Evolutionary conservation across 2,113 vertebrate species (phyloP).

Genomic region (Macaca mulatta): DNA sequence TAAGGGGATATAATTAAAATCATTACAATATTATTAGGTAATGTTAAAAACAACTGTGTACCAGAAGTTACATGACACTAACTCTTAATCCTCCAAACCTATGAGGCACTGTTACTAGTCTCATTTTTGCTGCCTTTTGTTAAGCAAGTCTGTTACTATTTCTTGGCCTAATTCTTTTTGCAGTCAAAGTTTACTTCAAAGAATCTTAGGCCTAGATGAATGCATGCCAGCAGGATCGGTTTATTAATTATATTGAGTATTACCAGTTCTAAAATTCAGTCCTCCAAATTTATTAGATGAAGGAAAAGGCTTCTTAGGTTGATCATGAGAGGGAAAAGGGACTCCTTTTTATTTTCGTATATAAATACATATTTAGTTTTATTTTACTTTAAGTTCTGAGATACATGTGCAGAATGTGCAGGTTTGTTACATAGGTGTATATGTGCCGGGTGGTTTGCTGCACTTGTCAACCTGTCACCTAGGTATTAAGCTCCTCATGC

Average conservation of each 20-base stretch:
- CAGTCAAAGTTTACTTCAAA: not conserved
- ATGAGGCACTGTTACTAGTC: not conserved
- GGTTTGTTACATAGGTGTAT: no score
- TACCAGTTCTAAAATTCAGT: conserved; percentile 8
- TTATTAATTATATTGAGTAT: conserved; percentile 31
- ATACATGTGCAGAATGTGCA: no score
- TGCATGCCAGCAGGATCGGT: not conserved
- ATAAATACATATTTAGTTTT: no score
- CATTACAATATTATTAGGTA: not conserved
- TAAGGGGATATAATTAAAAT: not conserved
- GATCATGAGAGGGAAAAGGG: not conserved
- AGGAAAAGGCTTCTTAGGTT: not conserved
- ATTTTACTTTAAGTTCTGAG: no score
- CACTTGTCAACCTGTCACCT: no score
- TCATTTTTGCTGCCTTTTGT: conserved; percentile 1
- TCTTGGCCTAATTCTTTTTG: not conserved
- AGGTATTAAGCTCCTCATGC: no score
- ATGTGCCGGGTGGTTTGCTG: no score
- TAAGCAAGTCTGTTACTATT: not conserved
- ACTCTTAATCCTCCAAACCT: not conserved
- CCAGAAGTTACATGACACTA: not conserved
- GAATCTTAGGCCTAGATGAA: not conserved
- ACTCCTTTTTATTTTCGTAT: not conserved
- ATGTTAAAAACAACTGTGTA: not conserved
- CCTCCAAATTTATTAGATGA: not conserved